phyloP scores from a whole-genome alignment of 1,140 invertebrate species.

The Muscidifurax raptorellus region DNA sequence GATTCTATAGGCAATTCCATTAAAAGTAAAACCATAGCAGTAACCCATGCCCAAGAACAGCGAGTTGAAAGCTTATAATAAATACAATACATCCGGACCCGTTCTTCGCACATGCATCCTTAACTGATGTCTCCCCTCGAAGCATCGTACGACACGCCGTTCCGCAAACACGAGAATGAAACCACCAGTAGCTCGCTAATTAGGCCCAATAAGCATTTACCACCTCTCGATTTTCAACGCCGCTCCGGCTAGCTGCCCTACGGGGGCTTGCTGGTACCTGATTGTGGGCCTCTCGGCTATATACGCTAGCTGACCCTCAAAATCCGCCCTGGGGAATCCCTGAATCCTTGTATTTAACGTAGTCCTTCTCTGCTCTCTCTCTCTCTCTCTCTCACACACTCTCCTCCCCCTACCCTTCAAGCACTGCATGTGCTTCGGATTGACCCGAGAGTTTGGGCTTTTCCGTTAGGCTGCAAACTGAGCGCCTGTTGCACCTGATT shows the following conservation, averaged over 20 bases:
- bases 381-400: background rate
- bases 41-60: no score
- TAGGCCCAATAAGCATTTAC: conserved; percentile 60
- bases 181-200: conserved; percentile 63
- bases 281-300: conserved; percentile 48
- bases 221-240: conserved; percentile 54
- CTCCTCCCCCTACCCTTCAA: background rate
- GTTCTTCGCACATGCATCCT: background rate
- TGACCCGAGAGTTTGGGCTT: background rate
- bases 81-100: background rate
- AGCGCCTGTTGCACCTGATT: conserved; percentile 50
- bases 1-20: background rate
- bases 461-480: no score
- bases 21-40: no score
- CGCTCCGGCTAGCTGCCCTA: conserved; percentile 33
- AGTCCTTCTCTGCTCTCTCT: background rate
- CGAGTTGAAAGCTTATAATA: no score
- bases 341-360: conserved; percentile 55
- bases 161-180: conserved; percentile 53
- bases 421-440: conserved; percentile 53
- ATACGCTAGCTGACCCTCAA: background rate
- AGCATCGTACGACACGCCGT: no score
- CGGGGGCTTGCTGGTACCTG: conserved; percentile 55
- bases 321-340: conserved; percentile 5
- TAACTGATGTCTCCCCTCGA: background rate